Percentiles rank a stretch among this genome's conserved stretches.
Evolutionary conservation across 2,797 vertebrate genomes (phyloP).

Genomic region (Eidolon dupreanum): DNA sequence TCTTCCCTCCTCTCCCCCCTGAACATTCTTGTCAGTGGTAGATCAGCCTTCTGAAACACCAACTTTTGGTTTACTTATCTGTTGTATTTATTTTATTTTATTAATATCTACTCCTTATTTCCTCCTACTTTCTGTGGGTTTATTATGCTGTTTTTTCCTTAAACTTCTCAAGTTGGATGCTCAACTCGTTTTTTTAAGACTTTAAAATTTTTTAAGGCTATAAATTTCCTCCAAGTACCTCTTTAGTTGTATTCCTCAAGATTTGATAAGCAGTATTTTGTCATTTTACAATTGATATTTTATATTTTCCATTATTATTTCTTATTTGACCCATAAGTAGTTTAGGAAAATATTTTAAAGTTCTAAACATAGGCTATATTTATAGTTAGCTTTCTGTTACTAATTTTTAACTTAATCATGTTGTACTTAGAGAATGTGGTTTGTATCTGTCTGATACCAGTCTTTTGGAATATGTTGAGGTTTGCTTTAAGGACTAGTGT

Average conservation of each 20-base stretch:
- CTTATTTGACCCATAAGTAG: background rate
- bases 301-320: background rate
- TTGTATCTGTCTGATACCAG: background rate
- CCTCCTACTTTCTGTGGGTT: background rate
- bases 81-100: background rate
- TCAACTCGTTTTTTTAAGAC: background rate
- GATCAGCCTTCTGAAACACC: background rate
- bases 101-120: background rate
- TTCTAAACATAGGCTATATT: background rate
- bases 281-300: background rate
- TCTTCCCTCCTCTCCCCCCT: background rate
- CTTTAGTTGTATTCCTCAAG: background rate
- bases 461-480: background rate
- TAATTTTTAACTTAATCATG: background rate
- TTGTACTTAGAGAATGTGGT: background rate
- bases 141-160: background rate
- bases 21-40: background rate
- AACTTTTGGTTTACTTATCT: background rate
- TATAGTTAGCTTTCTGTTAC: background rate
- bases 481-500: background rate
- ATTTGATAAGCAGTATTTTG: background rate
- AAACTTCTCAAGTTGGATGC: background rate
- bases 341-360: background rate
- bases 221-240: background rate
- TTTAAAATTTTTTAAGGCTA: background rate